Percentiles rank a stretch among this genome's conserved stretches.
Evolutionary conservation across 2,797 vertebrate species (phyloP).

Genomic region (Carapus acus): DNA sequence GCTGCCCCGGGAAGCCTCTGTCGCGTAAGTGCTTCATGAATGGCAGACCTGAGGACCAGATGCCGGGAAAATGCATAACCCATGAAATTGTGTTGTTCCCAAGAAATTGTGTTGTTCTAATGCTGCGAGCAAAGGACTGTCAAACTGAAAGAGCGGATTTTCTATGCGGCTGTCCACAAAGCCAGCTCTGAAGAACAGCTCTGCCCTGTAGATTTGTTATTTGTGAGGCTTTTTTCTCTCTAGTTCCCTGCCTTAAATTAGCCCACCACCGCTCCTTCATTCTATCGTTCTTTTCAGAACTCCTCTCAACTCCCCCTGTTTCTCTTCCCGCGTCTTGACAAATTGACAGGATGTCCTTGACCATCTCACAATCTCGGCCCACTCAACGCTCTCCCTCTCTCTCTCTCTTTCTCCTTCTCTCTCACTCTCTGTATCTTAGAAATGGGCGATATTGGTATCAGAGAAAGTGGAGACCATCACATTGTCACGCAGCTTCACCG

Average conservation of each 20-base stretch:
- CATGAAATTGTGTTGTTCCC: constrained; percentile 29
- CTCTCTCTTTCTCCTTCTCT: too few species aligned
- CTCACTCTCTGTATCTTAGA: too few species aligned
- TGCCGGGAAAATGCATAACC: constrained; percentile 32
- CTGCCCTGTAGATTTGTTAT: constrained; percentile 36
- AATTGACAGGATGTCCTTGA: neutral
- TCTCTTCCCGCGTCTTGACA: constrained; percentile 6
- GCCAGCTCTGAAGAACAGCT: constrained; percentile 38
- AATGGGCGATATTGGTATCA: too few species aligned
- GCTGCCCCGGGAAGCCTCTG: constrained; percentile 32
- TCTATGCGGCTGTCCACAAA: constrained; percentile 27
- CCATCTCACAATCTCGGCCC: constrained; percentile 4
- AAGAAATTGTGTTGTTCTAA: constrained; percentile 12
- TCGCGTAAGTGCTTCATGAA: constrained; percentile 52
- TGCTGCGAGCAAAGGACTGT: constrained; percentile 23
- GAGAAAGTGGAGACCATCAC: too few species aligned
- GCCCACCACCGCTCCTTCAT: neutral
- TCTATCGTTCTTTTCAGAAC: constrained; percentile 8
- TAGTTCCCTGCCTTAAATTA: neutral
- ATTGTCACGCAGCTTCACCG: too few species aligned
- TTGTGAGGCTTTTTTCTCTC: constrained; percentile 1
- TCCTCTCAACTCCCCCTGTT: neutral
- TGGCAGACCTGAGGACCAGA: constrained; percentile 36
- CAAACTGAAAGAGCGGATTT: constrained; percentile 41
- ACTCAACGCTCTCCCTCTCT: constrained; percentile 24